phyloP scores from a whole-genome alignment of 2,797 vertebrate species.

The Lepilemur septentrionalis region DNA sequence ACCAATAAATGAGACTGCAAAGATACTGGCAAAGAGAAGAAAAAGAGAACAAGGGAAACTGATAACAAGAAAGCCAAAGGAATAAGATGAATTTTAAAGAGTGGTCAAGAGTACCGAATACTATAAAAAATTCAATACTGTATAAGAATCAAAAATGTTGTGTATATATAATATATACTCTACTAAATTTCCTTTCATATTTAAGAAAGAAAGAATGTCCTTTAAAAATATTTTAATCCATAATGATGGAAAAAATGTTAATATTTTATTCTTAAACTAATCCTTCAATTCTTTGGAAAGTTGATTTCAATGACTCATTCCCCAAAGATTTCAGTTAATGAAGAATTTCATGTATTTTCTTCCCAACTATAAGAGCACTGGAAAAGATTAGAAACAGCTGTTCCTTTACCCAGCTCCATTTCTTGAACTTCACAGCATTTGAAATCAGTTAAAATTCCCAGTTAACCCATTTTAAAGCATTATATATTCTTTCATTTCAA shows the following conservation, averaged over 20 bases:
- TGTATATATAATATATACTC: not conserved
- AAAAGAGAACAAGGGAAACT: not conserved
- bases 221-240: constrained; percentile 4
- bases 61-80: not conserved
- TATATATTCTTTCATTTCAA: constrained; percentile 5
- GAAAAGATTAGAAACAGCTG: not conserved
- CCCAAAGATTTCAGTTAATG: not conserved
- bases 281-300: not conserved
- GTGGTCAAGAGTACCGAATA: not conserved
- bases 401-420: not conserved
- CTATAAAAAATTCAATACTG: not conserved
- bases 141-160: not conserved
- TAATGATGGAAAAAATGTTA: not conserved
- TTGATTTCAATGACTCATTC: not conserved
- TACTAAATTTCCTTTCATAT: not conserved
- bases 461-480: not conserved
- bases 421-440: not conserved
- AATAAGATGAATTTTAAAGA: not conserved
- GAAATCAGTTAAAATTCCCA: not conserved
- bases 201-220: not conserved
- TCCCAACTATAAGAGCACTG: not conserved
- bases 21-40: not conserved
- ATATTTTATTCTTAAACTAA: constrained; percentile 33
- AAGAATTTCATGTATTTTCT: not conserved
- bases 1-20: not conserved